These are phyloP conservation scores for Centroberyx gerrardi DNA, from an alignment of 2,797 vertebrate species.

Conservation along the genomic window DNA sequence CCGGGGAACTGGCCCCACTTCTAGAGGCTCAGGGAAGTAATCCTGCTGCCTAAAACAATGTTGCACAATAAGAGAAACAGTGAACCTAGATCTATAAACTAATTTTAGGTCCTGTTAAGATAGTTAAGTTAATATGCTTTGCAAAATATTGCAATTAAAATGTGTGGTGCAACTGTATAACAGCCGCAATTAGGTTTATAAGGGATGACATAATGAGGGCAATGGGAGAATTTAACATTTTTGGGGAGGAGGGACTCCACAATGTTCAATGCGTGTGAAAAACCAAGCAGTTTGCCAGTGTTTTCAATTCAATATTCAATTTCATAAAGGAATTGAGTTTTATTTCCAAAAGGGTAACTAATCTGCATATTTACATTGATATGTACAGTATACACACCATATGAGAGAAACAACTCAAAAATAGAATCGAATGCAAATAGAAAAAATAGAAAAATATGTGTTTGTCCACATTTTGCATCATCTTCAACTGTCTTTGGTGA, in stretches of 20 bases:
- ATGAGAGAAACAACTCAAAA: neutral
- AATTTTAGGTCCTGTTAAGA: neutral
- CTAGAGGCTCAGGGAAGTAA: slow-evolving; percentile 58
- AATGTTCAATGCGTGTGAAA: neutral
- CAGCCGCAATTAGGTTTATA: neutral
- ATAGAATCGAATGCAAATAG: neutral
- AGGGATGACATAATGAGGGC: neutral
- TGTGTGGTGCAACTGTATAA: neutral
- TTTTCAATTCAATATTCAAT: no score
- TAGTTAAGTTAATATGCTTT: neutral
- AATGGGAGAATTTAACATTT: neutral
- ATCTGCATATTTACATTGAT: neutral
- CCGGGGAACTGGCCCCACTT: slow-evolving; percentile 17
- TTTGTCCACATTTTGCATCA: neutral
- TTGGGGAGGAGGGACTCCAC: neutral
- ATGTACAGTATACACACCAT: neutral
- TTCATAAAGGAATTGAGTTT: no score
- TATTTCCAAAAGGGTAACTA: neutral
- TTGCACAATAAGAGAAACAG: slow-evolving; percentile 31
- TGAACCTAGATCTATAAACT: slow-evolving; percentile 12
- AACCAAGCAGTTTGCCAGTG: no score
- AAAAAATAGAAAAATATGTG: neutral
- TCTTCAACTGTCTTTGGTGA: neutral
- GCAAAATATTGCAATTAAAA: neutral
- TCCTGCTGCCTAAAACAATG: slow-evolving; percentile 46